Evolutionary conservation across 2,113 vertebrate species (phyloP), one percentile per base, ranked within the genome.

Genomic region (Lucifuga dentata): DNA sequence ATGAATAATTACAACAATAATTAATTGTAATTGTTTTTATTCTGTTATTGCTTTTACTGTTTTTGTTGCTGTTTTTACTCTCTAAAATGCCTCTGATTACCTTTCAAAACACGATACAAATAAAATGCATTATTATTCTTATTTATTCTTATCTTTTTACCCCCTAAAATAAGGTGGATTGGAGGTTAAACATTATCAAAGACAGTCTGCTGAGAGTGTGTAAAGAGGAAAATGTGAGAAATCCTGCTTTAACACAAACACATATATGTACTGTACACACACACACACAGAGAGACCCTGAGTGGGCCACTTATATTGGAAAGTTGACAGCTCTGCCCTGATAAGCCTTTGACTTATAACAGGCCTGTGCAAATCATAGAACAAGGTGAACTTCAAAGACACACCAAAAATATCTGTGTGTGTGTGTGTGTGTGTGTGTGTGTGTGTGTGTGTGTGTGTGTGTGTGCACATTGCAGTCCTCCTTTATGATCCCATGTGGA

Each of bases 321-420:
- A 49, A 60, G 48, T 40, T 41, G 49, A 64, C 53, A 52, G 23
- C 2, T 19, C 59, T 64, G 13, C 26, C 17, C 45, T 52, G 79
- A 80, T 73, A 78, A 80, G 68, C 12, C 19, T 33, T 44, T 24
- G 66, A 36, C 41, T 66, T 57, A 67, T 48, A 66, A 70, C 49
- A 48, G 57, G 12, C 43, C 17, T 11, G 44, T 65, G 53, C 35
- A 15, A 52, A 43, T 45, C 50, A 52, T n/a, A 40, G 23, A 55
- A 5, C 43, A 13, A 24, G 57, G 60, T 46, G 55, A 15, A 61
- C 53, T 72, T 80, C 59, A 68, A 55, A 75, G 57, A 67, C 17
- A 19, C 29, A 38, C 10, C 40, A 8, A 44, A 17, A 19, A 10
- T 13, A 12, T 40, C 4, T 40, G 0, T 38, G 36, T 38, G 36